Conservation (phyloP, 2,797 vertebrate species). For the Ctenochaetus hawaiiensis region DNA sequence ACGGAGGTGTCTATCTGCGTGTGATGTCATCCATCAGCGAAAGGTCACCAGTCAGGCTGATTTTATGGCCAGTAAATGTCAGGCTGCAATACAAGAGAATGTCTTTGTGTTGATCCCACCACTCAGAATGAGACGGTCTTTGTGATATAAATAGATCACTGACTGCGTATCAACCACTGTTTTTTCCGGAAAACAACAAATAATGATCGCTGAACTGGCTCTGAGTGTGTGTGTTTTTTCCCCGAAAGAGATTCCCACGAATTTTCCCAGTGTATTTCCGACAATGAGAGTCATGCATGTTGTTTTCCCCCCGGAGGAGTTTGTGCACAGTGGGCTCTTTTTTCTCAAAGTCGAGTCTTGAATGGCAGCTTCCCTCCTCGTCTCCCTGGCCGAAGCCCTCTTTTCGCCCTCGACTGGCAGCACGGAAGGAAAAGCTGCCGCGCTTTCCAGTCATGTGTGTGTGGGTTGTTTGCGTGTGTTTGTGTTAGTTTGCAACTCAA, state of each 20-base stretch:
- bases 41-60: conserved; percentile 57
- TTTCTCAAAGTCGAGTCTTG: conserved; percentile 22
- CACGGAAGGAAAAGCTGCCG: conserved; percentile 57
- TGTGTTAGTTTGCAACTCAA: conserved; percentile 10
- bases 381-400: conserved; percentile 21
- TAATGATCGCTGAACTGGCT: conserved; percentile 6
- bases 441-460: conserved; percentile 29
- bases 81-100: conserved; percentile 27
- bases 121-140: conserved; percentile 18
- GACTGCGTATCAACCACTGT: background rate
- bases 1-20: conserved; percentile 15
- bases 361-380: conserved; percentile 30
- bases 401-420: conserved; percentile 51
- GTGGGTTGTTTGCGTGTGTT: conserved; percentile 5
- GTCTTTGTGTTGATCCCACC: conserved; percentile 37
- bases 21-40: conserved; percentile 47
- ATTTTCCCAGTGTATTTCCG: conserved; percentile 1
- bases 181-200: conserved; percentile 12
- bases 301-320: conserved; percentile 4
- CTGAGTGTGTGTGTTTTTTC: background rate
- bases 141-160: conserved; percentile 45
- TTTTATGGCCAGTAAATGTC: conserved; percentile 56
- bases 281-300: background rate
- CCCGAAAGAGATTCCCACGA: background rate
- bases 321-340: conserved; percentile 21